A percentile compares a stretch with the other conserved stretches of the same genome.
Conservation (phyloP, 2,113 vertebrate species). For the Balaeniceps rex region DNA sequence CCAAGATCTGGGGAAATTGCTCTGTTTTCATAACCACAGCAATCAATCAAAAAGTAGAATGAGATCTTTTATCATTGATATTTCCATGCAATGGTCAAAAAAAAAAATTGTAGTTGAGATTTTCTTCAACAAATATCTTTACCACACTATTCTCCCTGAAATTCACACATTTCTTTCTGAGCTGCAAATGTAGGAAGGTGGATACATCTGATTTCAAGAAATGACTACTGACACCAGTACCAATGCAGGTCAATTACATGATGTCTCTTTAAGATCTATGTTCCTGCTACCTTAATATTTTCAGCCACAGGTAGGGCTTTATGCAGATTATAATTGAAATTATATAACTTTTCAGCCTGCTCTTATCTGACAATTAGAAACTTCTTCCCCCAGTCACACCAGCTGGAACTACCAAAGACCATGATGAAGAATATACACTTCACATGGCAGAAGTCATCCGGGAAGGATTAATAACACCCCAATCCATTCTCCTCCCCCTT, state of each 20-base stretch:
- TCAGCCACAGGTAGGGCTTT: neutral
- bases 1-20: neutral
- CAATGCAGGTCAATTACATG: neutral
- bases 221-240: neutral
- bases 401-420: neutral
- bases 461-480: neutral
- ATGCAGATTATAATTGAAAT: neutral
- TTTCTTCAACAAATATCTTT: neutral
- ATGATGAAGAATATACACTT: neutral
- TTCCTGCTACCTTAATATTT: neutral
- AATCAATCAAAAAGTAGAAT: conserved; percentile 46
- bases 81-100: neutral
- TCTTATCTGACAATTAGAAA: neutral
- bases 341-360: neutral
- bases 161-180: neutral
- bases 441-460: accelerated
- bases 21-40: conserved; percentile 22
- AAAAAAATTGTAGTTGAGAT: neutral
- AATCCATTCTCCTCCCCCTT: neutral
- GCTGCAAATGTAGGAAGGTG: neutral
- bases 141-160: neutral
- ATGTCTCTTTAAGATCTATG: neutral
- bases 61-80: neutral
- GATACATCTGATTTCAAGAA: neutral
- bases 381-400: neutral